Conservation (phyloP, 2,797 vertebrate species). For the Sorex maritimensis region DNA sequence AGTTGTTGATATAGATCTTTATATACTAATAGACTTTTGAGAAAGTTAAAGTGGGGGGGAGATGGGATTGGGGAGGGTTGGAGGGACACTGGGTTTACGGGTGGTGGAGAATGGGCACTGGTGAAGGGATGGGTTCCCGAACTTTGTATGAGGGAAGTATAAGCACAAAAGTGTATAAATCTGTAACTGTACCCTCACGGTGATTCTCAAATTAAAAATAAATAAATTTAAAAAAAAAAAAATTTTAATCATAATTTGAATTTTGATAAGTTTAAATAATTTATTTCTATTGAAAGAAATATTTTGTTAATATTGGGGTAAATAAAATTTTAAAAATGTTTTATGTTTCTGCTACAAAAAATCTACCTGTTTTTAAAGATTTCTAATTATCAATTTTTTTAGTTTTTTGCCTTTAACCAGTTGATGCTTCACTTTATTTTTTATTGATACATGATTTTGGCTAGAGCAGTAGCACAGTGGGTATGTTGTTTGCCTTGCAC, state of each 20-base stretch:
- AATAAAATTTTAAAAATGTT: not conserved
- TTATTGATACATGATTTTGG: not conserved
- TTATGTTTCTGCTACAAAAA: constrained; percentile 12
- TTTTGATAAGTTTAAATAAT: constrained; percentile 58
- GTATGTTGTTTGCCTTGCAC: no score
- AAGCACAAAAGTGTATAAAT: no score
- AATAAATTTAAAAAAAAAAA: no score
- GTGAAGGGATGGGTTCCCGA: no score
- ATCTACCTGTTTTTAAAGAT: not conserved
- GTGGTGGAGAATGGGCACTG: no score
- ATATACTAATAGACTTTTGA: not conserved
- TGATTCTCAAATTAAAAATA: no score
- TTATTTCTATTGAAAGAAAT: not conserved
- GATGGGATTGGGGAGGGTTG: no score
- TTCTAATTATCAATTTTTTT: constrained; percentile 42
- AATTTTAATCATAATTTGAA: constrained; percentile 34
- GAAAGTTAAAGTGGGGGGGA: no score
- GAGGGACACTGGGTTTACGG: no score
- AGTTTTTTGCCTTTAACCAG: not conserved
- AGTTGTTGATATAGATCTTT: not conserved
- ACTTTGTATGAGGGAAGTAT: no score
- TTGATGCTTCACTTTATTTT: constrained; percentile 23
- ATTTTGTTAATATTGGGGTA: constrained; percentile 14
- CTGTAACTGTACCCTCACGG: no score
- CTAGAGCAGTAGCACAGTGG: no score